Base-by-base conservation (phyloP, 1,140 invertebrate genomes). In the Trinorchestia longiramus region DNA sequence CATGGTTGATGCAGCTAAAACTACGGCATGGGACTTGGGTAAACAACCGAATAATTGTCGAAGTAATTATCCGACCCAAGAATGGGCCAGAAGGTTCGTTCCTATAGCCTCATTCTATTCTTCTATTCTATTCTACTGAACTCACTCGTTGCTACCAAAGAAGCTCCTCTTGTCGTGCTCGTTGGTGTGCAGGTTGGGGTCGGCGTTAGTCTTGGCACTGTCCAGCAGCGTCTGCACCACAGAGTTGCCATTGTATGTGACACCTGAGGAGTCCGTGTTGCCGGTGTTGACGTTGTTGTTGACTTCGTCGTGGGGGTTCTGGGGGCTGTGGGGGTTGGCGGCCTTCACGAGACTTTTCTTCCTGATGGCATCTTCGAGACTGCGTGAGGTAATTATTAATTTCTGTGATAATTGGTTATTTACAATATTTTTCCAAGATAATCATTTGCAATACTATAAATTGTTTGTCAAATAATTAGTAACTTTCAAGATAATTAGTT, bases 151-250 rank as follows among this genome's bases (percentile, higher is more conserved):
- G 87, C 40, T 88, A 40, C 87, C 87, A 42, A 88, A 88, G 40
- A 88, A 88, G 41, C 87, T 88, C 87, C 87, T 40, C 87, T 88
- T 88, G 41, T 88, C 87, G 87, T 88, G 87, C 87, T 88, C 8
- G 41, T 88, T 88, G 41, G 8, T 40, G 41, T 40, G 11, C 8
- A 88, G 87, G 36, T 8, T 11, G 87, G 6, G 87, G 87, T 88
- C 41, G 6, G 47, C 47, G 40, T 88, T 88, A 4, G 6, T 36
- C 36, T 42, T 40, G 8, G 87, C 87, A 40, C 87, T 88, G 36
- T 88, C 87, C 8, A 88, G 87, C 87, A 88, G 87, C 36, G 87
- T 88, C 36, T 88, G 36, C 87, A 88, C 36, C 36, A 88, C 87
- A 8, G 87, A 88, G 41, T 88, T 88, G 36, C 47, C 47, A 53